Evolutionary conservation across 2,113 vertebrate genomes (phyloP).

Genomic region (Tursiops truncatus): DNA sequence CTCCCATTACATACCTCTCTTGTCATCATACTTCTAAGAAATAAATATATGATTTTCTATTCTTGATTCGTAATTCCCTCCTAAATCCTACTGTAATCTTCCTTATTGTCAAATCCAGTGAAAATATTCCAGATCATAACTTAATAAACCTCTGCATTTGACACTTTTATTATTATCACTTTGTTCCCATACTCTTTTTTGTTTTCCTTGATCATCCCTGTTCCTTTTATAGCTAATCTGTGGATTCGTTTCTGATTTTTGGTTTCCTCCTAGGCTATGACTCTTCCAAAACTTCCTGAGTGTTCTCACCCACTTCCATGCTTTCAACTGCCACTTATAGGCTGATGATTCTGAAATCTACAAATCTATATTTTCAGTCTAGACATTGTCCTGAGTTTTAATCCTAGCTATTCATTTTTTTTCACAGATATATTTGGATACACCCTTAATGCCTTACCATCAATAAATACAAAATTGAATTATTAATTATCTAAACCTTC

Average conservation of each 20-base stretch:
- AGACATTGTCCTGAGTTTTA: neutral
- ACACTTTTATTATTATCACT: neutral
- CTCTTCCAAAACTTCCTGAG: neutral
- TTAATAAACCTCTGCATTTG: neutral
- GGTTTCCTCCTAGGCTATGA: neutral
- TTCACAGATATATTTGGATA: neutral
- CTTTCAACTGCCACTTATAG: neutral
- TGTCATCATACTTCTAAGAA: neutral
- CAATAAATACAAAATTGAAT: slow-evolving; percentile 17
- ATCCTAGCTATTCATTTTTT: neutral
- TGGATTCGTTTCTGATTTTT: neutral
- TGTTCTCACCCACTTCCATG: neutral
- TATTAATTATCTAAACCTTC: neutral
- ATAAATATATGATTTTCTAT: neutral
- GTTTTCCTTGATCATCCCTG: neutral
- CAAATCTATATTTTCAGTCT: neutral
- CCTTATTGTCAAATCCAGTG: neutral
- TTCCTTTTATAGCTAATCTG: neutral
- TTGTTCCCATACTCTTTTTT: neutral
- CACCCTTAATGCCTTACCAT: neutral
- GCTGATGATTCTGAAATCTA: neutral
- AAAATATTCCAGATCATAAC: neutral
- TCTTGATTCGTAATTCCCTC: slow-evolving; percentile 1
- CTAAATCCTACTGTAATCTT: neutral
- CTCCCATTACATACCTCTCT: neutral